phyloP scores from a whole-genome alignment of 2,113 vertebrate genomes.

The Tangachromis dhanisi region DNA sequence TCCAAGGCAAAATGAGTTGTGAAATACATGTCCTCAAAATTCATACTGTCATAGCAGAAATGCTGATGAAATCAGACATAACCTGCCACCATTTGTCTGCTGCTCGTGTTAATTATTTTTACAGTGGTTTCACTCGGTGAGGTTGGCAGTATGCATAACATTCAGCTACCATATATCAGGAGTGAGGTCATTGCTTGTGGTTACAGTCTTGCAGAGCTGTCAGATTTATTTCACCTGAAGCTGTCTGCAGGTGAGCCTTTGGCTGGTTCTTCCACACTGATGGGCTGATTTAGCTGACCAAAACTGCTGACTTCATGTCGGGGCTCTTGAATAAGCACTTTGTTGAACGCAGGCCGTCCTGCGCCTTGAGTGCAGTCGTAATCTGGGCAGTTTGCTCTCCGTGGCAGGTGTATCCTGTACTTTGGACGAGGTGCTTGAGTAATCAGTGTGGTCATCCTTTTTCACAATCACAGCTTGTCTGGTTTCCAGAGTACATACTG shows the following conservation, averaged over 20 bases:
- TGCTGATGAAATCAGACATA: not conserved
- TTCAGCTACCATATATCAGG: not conserved
- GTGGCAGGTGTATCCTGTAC: not conserved
- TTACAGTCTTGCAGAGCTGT: not conserved
- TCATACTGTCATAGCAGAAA: not conserved
- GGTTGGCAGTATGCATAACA: not conserved
- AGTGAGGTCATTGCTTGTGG: constrained; percentile 15
- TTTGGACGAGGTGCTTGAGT: not conserved
- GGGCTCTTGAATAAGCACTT: not conserved
- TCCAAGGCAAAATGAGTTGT: not conserved
- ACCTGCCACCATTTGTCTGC: not conserved
- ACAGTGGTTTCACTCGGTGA: not conserved
- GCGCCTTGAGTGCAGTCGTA: not conserved
- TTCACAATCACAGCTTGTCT: not conserved
- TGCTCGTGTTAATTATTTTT: not conserved
- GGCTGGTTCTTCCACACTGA: constrained; percentile 5
- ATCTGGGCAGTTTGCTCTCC: not conserved
- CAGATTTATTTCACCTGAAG: not conserved
- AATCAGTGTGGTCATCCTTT: not conserved
- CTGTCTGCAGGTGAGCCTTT: not conserved
- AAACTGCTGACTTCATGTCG: constrained; percentile 17
- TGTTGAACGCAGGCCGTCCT: not conserved
- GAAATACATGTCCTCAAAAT: not conserved
- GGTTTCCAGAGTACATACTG: not conserved
- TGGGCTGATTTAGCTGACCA: constrained; percentile 2